phyloP scores from a whole-genome alignment of 2,888 invertebrate genomes.

The Orthosia incerta region DNA sequence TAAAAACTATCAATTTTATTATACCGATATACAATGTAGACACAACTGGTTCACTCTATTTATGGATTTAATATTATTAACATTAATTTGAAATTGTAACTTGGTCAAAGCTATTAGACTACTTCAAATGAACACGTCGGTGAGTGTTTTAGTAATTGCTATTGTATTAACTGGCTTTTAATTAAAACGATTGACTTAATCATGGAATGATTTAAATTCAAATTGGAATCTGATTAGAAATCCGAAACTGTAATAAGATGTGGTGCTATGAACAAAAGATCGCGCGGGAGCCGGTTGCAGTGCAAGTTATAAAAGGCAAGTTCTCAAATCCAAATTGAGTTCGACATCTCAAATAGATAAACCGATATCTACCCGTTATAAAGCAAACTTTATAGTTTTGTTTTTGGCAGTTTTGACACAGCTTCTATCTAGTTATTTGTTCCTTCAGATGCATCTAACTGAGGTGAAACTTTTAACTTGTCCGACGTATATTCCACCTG shows the following conservation, averaged over 20 bases:
- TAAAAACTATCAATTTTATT: slow-evolving; percentile 82
- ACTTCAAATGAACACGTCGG: slow-evolving; percentile 77
- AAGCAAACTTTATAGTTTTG: slow-evolving; percentile 91
- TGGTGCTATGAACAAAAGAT: slow-evolving; percentile 71
- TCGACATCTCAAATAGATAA: slow-evolving; percentile 89
- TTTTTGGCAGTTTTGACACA: slow-evolving; percentile 91
- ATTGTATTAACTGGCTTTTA: slow-evolving; percentile 74
- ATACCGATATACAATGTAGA: slow-evolving; percentile 70
- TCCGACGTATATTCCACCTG: slow-evolving; percentile 83
- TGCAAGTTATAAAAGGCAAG: slow-evolving; percentile 79
- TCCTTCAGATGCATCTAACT: slow-evolving; percentile 86
- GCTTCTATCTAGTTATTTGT: slow-evolving; percentile 90
- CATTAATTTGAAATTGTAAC: slow-evolving; percentile 76
- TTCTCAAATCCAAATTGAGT: slow-evolving; percentile 85
- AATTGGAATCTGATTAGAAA: slow-evolving; percentile 70
- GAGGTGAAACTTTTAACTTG: slow-evolving; percentile 88
- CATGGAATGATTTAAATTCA: slow-evolving; percentile 67
- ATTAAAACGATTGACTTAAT: slow-evolving; percentile 75
- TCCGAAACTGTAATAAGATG: slow-evolving; percentile 61
- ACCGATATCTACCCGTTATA: slow-evolving; percentile 88
- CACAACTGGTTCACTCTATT: slow-evolving; percentile 65
- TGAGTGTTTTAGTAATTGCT: slow-evolving; percentile 79
- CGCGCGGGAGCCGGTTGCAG: slow-evolving; percentile 54
- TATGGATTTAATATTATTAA: slow-evolving; percentile 51
- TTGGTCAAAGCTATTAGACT: slow-evolving; percentile 76